Percentiles rank a stretch among this genome's conserved stretches.
Evolutionary conservation across 2,113 vertebrate genomes (phyloP).

Genomic region (Oryzias curvinotus): DNA sequence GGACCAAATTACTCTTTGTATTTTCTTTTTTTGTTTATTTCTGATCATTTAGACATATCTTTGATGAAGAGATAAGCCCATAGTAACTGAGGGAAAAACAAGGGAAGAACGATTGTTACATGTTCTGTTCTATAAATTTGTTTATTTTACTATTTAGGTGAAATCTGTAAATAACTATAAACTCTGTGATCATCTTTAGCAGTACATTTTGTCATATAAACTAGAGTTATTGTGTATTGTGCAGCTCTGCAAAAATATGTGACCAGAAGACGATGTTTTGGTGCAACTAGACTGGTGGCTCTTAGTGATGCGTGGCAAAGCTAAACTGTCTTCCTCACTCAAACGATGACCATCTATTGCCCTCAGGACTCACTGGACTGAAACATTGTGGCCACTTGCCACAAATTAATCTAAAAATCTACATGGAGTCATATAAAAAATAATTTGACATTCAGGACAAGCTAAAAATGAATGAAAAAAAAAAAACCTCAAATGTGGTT

Average conservation of each 20-base stretch:
- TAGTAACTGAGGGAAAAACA: not conserved
- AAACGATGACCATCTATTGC: conserved; percentile 30
- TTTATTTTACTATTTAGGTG: not conserved
- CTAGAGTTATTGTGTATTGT: conserved; percentile 3
- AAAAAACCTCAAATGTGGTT: not conserved
- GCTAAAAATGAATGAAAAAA: not conserved
- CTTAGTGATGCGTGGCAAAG: conserved; percentile 15
- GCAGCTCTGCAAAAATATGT: conserved; percentile 41
- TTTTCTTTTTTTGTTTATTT: conserved; percentile 6
- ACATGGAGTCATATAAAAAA: conserved; percentile 16
- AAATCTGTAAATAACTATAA: too few species aligned
- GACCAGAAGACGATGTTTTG: conserved; percentile 54
- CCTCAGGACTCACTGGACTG: conserved; percentile 24
- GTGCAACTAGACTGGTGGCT: conserved; percentile 45
- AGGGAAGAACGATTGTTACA: conserved; percentile 3
- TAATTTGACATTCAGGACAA: conserved; percentile 1
- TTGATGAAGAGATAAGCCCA: not conserved
- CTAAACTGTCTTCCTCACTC: conserved; percentile 23
- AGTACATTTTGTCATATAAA: not conserved
- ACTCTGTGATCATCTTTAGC: too few species aligned
- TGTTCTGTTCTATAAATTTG: not conserved
- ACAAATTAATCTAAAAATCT: conserved; percentile 15
- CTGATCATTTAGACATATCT: conserved; percentile 18
- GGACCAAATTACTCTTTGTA: conserved; percentile 37
- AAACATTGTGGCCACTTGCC: conserved; percentile 6